Evolutionary conservation across 2,797 vertebrate genomes (phyloP).

Genomic region (Bucorvus abyssinicus): DNA sequence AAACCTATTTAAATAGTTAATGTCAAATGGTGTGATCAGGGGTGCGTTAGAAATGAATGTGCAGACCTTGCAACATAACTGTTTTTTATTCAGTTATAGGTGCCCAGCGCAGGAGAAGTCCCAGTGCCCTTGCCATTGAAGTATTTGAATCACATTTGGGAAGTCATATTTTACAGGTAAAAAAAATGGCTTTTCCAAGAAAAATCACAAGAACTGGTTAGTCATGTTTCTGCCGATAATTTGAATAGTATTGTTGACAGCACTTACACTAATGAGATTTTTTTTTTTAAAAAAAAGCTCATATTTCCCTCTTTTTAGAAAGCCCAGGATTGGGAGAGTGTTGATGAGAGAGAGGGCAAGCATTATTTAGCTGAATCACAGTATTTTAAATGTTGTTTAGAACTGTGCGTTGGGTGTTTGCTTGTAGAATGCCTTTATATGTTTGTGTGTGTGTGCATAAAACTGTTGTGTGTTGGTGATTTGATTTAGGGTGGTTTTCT

Average conservation of each 20-base stretch:
- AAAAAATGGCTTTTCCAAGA: slow-evolving; percentile 68
- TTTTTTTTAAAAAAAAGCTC: slow-evolving; percentile 44
- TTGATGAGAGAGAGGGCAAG: slow-evolving; percentile 63
- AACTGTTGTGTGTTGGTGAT: slow-evolving; percentile 35
- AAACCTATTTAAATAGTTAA: background rate
- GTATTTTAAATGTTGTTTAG: slow-evolving; percentile 8
- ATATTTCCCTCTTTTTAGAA: slow-evolving; percentile 64
- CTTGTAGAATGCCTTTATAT: slow-evolving; percentile 10
- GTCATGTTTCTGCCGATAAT: background rate
- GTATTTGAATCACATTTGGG: slow-evolving; percentile 97
- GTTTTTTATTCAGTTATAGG: slow-evolving; percentile 89
- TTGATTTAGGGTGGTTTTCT: background rate
- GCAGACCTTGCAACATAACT: slow-evolving; percentile 67
- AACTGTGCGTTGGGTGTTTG: slow-evolving; percentile 40
- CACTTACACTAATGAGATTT: background rate
- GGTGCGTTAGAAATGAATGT: slow-evolving; percentile 38
- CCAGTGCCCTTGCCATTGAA: slow-evolving; percentile 87
- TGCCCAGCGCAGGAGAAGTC: slow-evolving; percentile 90
- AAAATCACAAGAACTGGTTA: background rate
- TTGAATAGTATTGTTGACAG: slow-evolving; percentile 12
- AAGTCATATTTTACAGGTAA: slow-evolving; percentile 99
- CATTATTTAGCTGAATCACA: slow-evolving; percentile 58
- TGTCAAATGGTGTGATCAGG: background rate
- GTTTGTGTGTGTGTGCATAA: slow-evolving; percentile 22
- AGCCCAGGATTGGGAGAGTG: slow-evolving; percentile 50